phyloP scores from a whole-genome alignment of 2,113 vertebrate species.

The Elephantulus edwardii region DNA sequence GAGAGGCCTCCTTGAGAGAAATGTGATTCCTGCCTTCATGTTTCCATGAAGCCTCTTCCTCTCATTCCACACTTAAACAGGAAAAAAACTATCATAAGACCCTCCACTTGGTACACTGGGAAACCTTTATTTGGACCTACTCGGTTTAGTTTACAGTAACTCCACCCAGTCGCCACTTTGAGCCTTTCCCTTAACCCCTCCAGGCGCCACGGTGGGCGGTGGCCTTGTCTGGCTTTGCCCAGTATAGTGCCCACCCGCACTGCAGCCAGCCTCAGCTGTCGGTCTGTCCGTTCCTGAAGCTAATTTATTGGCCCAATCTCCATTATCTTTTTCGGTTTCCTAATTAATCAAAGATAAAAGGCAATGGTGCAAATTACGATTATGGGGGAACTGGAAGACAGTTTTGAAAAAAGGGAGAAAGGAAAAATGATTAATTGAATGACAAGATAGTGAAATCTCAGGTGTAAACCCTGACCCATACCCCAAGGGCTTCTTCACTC shows the following conservation, averaged over 20 bases:
- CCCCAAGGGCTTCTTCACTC: neutral
- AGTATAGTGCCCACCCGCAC: constrained; percentile 55
- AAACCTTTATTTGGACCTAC: neutral
- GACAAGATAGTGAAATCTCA: constrained; percentile 53
- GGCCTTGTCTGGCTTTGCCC: fast-evolving
- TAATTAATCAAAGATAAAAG: constrained; percentile 71
- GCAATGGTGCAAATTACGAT: constrained; percentile 54
- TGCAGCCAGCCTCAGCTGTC: neutral
- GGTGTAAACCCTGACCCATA: neutral
- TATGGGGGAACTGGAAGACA: constrained; percentile 45
- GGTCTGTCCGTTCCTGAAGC: constrained; percentile 1
- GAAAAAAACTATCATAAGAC: neutral
- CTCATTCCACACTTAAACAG: neutral
- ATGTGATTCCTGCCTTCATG: neutral
- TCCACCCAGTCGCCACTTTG: fast-evolving
- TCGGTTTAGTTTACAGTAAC: neutral
- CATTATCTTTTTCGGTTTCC: constrained; percentile 61
- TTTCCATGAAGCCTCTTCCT: neutral
- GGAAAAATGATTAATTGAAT: constrained; percentile 38
- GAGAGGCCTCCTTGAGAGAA: neutral
- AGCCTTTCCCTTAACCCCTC: neutral
- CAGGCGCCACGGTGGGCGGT: fast-evolving
- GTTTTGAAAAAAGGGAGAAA: constrained; percentile 55
- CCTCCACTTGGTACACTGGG: too few species aligned
- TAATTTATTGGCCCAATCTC: constrained; percentile 70